phyloP scores from a whole-genome alignment of 2,797 vertebrate species.

The Tympanoctomys barrerae region DNA sequence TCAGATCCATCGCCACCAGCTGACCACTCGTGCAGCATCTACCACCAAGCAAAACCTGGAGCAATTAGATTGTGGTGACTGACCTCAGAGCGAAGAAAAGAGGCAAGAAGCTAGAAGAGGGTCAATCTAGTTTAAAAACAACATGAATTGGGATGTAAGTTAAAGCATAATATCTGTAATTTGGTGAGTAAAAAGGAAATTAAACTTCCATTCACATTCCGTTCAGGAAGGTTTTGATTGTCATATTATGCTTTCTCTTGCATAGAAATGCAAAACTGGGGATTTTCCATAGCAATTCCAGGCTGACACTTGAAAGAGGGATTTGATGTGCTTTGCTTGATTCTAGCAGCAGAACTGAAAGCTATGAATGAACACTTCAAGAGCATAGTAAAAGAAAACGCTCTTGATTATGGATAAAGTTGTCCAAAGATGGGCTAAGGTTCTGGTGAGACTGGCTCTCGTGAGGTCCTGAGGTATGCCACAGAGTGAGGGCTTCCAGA shows the following conservation, averaged over 20 bases:
- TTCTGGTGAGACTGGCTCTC: neutral
- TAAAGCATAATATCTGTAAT: conserved; percentile 72
- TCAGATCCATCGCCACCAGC: conserved; percentile 49
- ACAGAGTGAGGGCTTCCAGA: neutral
- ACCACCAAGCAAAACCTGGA: conserved; percentile 44
- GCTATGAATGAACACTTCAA: neutral
- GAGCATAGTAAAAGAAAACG: conserved; percentile 1
- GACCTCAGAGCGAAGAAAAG: conserved; percentile 51
- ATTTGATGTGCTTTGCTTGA: conserved; percentile 40
- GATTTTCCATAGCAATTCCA: conserved; percentile 37
- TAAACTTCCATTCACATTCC: conserved; percentile 67
- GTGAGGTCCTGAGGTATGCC: neutral
- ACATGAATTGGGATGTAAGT: conserved; percentile 36
- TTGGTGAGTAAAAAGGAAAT: conserved; percentile 74
- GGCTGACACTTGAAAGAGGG: conserved; percentile 9
- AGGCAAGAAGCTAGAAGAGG: neutral
- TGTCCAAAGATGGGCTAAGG: neutral
- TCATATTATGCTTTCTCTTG: conserved; percentile 52
- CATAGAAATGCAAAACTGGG: conserved; percentile 55
- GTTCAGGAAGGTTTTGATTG: conserved; percentile 69
- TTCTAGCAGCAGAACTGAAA: neutral
- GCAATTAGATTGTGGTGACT: conserved; percentile 27
- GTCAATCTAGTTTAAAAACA: conserved; percentile 62
- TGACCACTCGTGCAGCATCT: conserved; percentile 42
- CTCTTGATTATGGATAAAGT: neutral